phyloP scores from a whole-genome alignment of 2,113 vertebrate genomes.

The Amphilophus citrinellus region DNA sequence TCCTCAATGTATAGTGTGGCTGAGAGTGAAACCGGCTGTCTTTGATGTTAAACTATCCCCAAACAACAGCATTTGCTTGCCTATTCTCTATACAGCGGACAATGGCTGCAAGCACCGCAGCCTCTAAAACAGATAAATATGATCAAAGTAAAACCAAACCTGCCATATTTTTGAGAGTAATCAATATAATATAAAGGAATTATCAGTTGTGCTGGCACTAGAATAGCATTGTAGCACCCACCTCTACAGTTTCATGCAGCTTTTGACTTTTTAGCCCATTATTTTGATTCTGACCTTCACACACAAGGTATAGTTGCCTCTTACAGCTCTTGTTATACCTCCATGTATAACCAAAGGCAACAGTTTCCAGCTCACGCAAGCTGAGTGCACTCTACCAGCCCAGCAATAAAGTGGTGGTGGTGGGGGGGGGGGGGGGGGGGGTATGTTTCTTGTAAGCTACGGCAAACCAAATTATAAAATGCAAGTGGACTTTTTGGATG shows the following conservation, averaged over 20 bases:
- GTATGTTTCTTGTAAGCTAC: not conserved
- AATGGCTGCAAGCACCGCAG: not conserved
- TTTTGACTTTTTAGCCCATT: constrained; percentile 17
- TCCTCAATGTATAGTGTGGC: constrained; percentile 52
- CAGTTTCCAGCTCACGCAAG: not conserved
- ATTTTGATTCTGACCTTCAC: constrained; percentile 36
- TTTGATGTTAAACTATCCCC: constrained; percentile 54
- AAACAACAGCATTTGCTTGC: constrained; percentile 52
- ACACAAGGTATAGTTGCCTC: constrained; percentile 10
- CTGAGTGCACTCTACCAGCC: not conserved
- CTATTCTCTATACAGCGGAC: constrained; percentile 47
- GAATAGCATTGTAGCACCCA: not conserved
- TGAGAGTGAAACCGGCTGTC: constrained; percentile 36
- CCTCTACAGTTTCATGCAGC: not conserved
- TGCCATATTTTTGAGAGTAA: not conserved
- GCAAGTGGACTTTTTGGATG: not conserved
- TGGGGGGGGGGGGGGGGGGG: too few species aligned
- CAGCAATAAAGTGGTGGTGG: not conserved
- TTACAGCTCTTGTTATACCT: constrained; percentile 11
- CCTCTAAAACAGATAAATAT: not conserved
- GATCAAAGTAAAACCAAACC: constrained; percentile 18
- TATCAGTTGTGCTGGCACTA: not conserved
- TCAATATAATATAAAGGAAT: not conserved
- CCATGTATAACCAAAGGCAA: constrained; percentile 32
- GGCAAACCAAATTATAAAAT: not conserved